Percentiles rank a stretch among this genome's conserved stretches.
Conservation (phyloP, 2,888 invertebrate species). For the Lepidocyrtoides sp. region DNA sequence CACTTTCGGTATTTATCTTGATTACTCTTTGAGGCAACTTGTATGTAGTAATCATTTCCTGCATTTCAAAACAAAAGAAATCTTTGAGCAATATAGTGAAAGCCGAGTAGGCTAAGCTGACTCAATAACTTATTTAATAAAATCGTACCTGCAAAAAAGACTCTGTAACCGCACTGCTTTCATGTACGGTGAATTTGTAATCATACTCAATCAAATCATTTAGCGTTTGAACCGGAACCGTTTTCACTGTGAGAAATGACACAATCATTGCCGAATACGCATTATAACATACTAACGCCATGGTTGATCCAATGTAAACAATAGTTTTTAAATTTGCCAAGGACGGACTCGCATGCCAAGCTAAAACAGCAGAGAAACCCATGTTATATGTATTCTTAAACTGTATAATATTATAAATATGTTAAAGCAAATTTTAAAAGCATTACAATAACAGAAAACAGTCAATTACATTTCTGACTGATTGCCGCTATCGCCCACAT, state of each 20-base stretch:
- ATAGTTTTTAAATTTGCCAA: conserved; percentile 54
- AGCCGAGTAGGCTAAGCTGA: no score
- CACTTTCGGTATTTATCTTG: conserved; percentile 61
- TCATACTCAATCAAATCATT: conserved; percentile 67
- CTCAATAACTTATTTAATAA: no score
- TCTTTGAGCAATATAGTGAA: not conserved
- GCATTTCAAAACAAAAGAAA: not conserved
- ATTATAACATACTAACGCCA: conserved; percentile 67
- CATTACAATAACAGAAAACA: not conserved
- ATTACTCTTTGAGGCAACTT: conserved; percentile 56
- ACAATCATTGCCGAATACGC: conserved; percentile 80
- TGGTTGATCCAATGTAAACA: conserved; percentile 53
- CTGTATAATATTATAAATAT: no score
- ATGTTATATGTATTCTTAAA: no score
- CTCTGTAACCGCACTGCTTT: conserved; percentile 65
- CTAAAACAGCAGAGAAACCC: conserved; percentile 16
- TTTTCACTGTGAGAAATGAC: conserved; percentile 72
- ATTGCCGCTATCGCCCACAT: conserved; percentile 72
- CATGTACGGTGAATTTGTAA: conserved; percentile 74
- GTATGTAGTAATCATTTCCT: conserved; percentile 65
- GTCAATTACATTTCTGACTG: conserved; percentile 63
- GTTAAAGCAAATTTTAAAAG: no score
- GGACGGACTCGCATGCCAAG: conserved; percentile 61
- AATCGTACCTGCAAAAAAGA: conserved; percentile 53
- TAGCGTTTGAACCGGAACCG: conserved; percentile 56